Evolutionary conservation across 2,113 vertebrate species (phyloP).

Genomic region (Paramormyrops kingsleyae): DNA sequence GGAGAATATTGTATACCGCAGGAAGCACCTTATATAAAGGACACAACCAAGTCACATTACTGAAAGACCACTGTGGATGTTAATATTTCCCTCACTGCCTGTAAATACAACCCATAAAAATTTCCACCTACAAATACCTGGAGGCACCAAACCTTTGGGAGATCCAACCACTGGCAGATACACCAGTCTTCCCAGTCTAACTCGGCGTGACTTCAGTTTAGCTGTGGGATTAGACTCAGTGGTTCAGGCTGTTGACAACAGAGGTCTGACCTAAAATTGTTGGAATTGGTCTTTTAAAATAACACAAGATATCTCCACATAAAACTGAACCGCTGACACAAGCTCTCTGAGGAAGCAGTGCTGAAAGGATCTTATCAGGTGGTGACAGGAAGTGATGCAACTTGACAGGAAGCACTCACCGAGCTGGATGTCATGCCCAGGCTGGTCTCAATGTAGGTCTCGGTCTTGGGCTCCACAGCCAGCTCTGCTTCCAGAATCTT

Average conservation of each 20-base stretch:
- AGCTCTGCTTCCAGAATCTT: slow-evolving; percentile 95
- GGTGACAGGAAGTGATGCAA: slow-evolving; percentile 1
- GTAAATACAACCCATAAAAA: neutral
- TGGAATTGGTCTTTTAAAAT: neutral
- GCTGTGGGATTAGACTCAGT: neutral
- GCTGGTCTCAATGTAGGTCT: slow-evolving; percentile 91
- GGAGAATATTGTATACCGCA: neutral
- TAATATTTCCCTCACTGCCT: neutral
- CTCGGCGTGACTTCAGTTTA: neutral
- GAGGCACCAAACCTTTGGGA: neutral
- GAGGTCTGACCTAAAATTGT: neutral
- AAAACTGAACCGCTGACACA: neutral
- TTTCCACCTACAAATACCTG: neutral
- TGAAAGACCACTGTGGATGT: neutral
- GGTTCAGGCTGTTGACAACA: neutral
- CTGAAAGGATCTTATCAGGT: neutral
- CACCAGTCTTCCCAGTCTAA: neutral
- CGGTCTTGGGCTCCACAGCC: slow-evolving; percentile 94
- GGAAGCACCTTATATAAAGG: neutral
- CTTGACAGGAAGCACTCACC: slow-evolving; percentile 60
- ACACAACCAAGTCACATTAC: neutral
- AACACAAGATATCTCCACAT: neutral
- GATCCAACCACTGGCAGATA: neutral
- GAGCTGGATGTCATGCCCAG: slow-evolving; percentile 83
- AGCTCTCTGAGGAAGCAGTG: neutral